Base-by-base conservation (phyloP, 2,797 vertebrate species). In the Borostomias antarcticus region DNA sequence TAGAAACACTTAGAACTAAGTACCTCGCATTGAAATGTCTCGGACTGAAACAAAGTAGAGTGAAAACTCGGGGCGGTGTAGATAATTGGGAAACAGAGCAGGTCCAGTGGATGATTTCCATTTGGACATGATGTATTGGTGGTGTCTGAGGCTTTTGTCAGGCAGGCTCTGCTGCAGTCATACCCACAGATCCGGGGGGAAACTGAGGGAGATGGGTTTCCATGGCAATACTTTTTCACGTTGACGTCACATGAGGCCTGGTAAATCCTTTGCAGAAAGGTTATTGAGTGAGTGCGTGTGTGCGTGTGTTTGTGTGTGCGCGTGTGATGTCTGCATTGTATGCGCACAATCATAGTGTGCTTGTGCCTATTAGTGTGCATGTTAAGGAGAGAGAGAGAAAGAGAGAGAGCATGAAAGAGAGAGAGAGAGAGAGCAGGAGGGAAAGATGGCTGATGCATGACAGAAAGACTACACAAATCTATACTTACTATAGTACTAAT, bases 161-260 rank as follows among this genome's bases (percentile, higher is more conserved):
- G 52, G 58, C 68, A 64, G 63, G 50, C 58, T 65, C 70, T 35
- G 54, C 66, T 58, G 67, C 50, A 25, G 64, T 82, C 64, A 65
- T 75, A 74, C 73, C 69, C 68, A 74, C 53, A 75, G 50, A 83
- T 81, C 65, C 69, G 82, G 45, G 73, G 76, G 77, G 73, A 66
- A 86, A 79, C 67, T 30, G 72, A 82, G 82, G 76, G 79, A 91
- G 82, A 83, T 66, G 50, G 81, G 90, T 92, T 92, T 87, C 90
- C 88, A 92, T 91, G 87, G 87, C 82, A 85, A 92, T 88, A 43
- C 60, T 62, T 77, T 72, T 76, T 63, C 68, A 57, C 70, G 40
- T 72, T 85, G 85, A 90, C 87, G 83, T 91, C 89, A 92, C 84
- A 13, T 52, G 79, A 66, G 77, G 75, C 68, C 71, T 75, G 77